Evolutionary conservation across 64 coral and sea anemone genomes (phyloP).

Genomic region (Montipora cactus): DNA sequence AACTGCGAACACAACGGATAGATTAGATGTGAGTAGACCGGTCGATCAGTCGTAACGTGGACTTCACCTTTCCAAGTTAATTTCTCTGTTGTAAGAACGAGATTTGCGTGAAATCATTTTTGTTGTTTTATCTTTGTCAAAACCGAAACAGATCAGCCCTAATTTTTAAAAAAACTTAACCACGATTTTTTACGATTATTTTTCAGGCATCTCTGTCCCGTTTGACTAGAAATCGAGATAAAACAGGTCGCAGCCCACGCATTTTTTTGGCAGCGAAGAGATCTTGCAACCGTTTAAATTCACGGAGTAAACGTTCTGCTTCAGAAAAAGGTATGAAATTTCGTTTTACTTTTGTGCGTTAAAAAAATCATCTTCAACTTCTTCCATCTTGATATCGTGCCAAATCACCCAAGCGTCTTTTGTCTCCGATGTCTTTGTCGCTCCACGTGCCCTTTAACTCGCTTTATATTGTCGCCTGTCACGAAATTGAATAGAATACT

Average conservation of each 20-base stretch:
- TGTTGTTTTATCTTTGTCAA: not conserved
- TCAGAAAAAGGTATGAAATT: conserved; percentile 6
- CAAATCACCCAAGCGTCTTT: conserved; percentile 22
- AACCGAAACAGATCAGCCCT: not conserved
- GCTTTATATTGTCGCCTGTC: not conserved
- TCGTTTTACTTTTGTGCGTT: not conserved
- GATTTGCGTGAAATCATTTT: not conserved
- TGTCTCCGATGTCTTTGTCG: not conserved
- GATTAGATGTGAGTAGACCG: not conserved
- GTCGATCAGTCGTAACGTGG: not conserved
- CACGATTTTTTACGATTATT: not conserved
- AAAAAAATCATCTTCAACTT: not conserved
- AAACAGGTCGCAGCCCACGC: not conserved
- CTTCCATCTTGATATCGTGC: not conserved
- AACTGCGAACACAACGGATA: not conserved
- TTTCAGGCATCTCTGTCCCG: conserved; percentile 2
- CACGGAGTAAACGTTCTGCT: not conserved
- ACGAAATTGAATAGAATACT: conserved; percentile 5
- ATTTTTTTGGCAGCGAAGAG: not conserved
- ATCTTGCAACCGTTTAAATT: not conserved
- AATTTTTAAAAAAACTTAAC: not conserved
- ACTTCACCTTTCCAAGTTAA: not conserved
- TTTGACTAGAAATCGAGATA: conserved; percentile 27
- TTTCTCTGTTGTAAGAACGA: not conserved
- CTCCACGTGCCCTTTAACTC: conserved; percentile 32